Percentiles rank a stretch among this genome's conserved stretches.
phyloP scores from a whole-genome alignment of 2,888 invertebrate genomes.

The Neoaliturus tenellus region DNA sequence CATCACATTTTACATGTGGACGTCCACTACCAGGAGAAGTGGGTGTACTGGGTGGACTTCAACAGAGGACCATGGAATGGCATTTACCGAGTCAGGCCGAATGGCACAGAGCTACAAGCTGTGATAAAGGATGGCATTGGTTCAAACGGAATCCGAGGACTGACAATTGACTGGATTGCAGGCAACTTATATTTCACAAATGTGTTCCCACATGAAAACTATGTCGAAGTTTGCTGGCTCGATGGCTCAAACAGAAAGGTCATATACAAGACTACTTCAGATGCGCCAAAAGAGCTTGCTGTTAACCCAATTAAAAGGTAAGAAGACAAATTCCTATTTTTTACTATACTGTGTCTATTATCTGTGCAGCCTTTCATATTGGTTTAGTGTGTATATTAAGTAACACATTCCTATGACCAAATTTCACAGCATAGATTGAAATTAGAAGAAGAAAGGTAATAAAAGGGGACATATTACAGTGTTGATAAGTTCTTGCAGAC shows the following conservation, averaged over 20 bases:
- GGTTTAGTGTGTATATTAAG: too few relatives aligned
- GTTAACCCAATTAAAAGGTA: slow-evolving; percentile 94
- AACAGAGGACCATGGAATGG: slow-evolving; percentile 94
- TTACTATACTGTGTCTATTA: too few relatives aligned
- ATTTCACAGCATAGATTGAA: too few relatives aligned
- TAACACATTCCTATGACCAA: too few relatives aligned
- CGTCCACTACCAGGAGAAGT: slow-evolving; percentile 90
- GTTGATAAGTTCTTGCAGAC: too few relatives aligned
- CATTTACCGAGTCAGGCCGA: slow-evolving; percentile 92
- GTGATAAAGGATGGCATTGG: slow-evolving; percentile 93
- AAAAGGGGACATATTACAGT: too few relatives aligned
- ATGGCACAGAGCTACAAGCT: slow-evolving; percentile 90
- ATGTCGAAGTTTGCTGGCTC: slow-evolving; percentile 95
- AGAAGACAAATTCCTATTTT: too few relatives aligned
- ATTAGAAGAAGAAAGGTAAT: too few relatives aligned
- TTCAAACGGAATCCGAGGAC: slow-evolving; percentile 93
- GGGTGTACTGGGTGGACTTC: slow-evolving; percentile 98
- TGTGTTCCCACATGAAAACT: slow-evolving; percentile 97
- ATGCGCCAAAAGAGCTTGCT: slow-evolving; percentile 96
- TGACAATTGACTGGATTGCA: slow-evolving; percentile 98
- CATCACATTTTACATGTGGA: slow-evolving; percentile 96
- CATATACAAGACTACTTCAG: slow-evolving; percentile 91
- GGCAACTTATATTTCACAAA: slow-evolving; percentile 98
- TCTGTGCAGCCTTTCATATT: too few relatives aligned
- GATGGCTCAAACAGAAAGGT: slow-evolving; percentile 95